Conservation (phyloP, 2,797 vertebrate genomes). For the Argyrosomus regius region DNA sequence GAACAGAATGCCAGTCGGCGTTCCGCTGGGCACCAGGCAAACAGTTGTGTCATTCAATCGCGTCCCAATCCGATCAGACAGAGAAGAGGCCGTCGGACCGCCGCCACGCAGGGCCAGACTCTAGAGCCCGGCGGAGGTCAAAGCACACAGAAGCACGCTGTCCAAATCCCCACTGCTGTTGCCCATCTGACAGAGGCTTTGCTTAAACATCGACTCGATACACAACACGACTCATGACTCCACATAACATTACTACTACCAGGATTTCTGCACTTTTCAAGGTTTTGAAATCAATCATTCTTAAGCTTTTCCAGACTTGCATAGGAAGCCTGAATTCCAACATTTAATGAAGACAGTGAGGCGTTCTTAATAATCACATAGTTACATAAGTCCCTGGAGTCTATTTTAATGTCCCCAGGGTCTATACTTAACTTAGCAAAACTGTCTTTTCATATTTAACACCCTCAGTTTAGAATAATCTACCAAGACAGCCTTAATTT, state of each 20-base stretch:
- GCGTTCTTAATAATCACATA: constrained; percentile 11
- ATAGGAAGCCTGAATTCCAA: constrained; percentile 4
- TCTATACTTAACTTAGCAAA: constrained; percentile 8
- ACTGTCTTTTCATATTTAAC: background rate
- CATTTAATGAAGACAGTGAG: constrained; percentile 7
- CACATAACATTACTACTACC: background rate
- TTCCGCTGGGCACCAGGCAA: constrained; percentile 53
- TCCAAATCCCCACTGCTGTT: constrained; percentile 59
- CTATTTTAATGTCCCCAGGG: background rate
- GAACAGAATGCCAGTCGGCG: constrained; percentile 63
- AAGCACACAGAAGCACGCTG: constrained; percentile 51
- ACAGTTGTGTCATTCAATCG: constrained; percentile 60
- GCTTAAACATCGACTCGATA: background rate
- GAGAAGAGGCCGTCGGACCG: constrained; percentile 38
- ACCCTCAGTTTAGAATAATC: background rate
- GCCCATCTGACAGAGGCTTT: constrained; percentile 34
- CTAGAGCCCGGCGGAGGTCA: constrained; percentile 61
- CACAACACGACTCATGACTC: background rate
- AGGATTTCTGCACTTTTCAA: background rate
- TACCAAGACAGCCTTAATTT: background rate
- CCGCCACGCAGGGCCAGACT: constrained; percentile 54
- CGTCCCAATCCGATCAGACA: constrained; percentile 64
- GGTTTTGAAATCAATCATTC: background rate
- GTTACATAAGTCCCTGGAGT: background rate
- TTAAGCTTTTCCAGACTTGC: background rate